These are phyloP conservation scores for Megaceryle torquata DNA, from an alignment of 2,113 vertebrate species.

Conservation along the genomic window DNA sequence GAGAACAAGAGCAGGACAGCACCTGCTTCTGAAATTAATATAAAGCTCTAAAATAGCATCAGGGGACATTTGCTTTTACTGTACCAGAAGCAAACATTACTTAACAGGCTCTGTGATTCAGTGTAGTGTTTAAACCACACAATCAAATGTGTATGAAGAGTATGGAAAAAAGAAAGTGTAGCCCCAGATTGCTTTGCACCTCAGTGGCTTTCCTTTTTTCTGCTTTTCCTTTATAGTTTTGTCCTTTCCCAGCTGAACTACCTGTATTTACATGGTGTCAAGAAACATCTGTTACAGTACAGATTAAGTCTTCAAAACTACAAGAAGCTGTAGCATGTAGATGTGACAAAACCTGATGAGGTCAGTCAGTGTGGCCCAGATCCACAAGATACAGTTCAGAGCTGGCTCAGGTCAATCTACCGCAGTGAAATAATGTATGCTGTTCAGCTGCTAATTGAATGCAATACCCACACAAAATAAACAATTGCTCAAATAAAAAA, in stretches of 20 bases:
- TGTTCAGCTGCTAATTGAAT: neutral
- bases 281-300: neutral
- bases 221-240: neutral
- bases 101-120: neutral
- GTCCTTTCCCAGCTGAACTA: neutral
- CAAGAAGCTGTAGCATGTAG: neutral
- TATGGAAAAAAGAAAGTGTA: fast-evolving
- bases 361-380: neutral
- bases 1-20: neutral
- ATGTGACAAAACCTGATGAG: fast-evolving
- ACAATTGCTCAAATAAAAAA: neutral
- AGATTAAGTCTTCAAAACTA: neutral
- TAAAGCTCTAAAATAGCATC: neutral
- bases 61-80: neutral
- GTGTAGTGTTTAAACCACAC: neutral
- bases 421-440: neutral
- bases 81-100: neutral
- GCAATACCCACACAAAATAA: neutral
- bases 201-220: neutral
- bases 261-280: neutral
- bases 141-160: neutral
- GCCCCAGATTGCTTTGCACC: no score
- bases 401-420: neutral
- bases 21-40: neutral
- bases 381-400: fast-evolving